Evolutionary conservation across 2,113 vertebrate genomes (phyloP), one percentile per base, ranked within the genome.

Genomic region (Austrofundulus limnaeus): DNA sequence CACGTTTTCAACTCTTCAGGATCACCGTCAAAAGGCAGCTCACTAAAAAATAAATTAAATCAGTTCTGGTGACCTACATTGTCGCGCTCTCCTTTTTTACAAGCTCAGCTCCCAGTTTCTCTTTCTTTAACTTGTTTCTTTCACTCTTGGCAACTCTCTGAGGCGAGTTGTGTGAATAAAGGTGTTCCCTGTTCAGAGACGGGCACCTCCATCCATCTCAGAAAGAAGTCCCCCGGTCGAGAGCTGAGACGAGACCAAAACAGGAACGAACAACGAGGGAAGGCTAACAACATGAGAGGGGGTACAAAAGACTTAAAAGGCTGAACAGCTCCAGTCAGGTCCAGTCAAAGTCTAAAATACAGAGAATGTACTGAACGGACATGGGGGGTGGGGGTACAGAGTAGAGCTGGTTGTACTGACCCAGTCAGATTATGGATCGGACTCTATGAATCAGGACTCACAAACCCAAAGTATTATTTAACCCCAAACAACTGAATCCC

Each of bases 121-220:
- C 23, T 43, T 21, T 45, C 21, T 25, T 13, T 1, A 13, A 8
- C 25, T 19, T 21, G n/a, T 43, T 21, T 45, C 21, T 25, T 13
- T 1, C 11, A 8, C 25, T 19, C 19, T 14, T 28, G 59, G 45
- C n/a, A 46, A 21, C 47, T 42, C 45, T 66, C 61, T 20, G 5
- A 11, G 23, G 50, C 45, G 59, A 65, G 47, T 70, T 71, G 79
- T 66, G 61, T 81, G 81, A 79, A 42, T 17, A 38, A 47, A 81
- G 85, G 80, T 72, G 70, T 81, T 86, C 75, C 71, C 66, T 77
- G 46, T 86, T 80, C 84, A 67, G 60, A 34, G 49, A 51, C 42
- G 16, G 39, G 52, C 47, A 38, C 61, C 62, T 78, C 63, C 2
- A 46, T 57, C 70, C 67, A 54, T 79, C 56, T 70, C 16, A 34